A percentile compares a stretch with the other conserved stretches of the same genome.
phyloP scores from a whole-genome alignment of 2,888 invertebrate genomes.

The Mesochorus sp. region DNA sequence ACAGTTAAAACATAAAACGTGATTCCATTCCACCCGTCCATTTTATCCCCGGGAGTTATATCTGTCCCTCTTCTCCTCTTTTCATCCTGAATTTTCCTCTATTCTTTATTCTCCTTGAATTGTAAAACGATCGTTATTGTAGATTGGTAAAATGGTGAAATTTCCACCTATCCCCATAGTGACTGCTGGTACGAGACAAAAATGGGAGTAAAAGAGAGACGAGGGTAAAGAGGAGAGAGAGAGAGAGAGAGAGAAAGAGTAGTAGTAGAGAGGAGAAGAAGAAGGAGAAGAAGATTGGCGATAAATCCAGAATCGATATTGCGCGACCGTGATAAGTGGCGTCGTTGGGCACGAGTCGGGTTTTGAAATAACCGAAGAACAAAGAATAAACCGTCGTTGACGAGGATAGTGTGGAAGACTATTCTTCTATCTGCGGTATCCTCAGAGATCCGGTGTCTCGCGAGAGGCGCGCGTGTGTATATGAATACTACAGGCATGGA shows the following conservation, averaged over 20 bases:
- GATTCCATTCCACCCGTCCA: no score
- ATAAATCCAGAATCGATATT: slow-evolving; percentile 60
- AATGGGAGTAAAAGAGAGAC: neutral
- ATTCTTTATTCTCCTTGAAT: neutral
- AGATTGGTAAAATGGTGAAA: slow-evolving; percentile 8
- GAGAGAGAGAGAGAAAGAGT: neutral
- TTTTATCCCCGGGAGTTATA: no score
- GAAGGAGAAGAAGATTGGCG: slow-evolving; percentile 26
- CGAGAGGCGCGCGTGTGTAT: slow-evolving; percentile 2
- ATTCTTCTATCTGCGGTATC: slow-evolving; percentile 35
- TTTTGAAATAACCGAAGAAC: slow-evolving; percentile 49
- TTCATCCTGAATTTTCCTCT: neutral
- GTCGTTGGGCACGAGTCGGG: slow-evolving; percentile 61
- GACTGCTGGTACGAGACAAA: neutral
- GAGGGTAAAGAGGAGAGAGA: neutral
- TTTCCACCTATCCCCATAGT: neutral
- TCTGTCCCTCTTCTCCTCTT: no score
- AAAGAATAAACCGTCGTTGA: slow-evolving; percentile 23
- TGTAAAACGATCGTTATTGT: neutral
- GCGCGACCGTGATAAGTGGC: slow-evolving; percentile 59
- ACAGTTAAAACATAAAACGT: no score
- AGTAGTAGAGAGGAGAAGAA: neutral
- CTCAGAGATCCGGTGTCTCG: neutral
- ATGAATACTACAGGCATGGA: slow-evolving; percentile 45
- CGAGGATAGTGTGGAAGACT: slow-evolving; percentile 18